Evolutionary conservation across 1,140 invertebrate species (phyloP).

Genomic region (Scylla paramamosain): DNA sequence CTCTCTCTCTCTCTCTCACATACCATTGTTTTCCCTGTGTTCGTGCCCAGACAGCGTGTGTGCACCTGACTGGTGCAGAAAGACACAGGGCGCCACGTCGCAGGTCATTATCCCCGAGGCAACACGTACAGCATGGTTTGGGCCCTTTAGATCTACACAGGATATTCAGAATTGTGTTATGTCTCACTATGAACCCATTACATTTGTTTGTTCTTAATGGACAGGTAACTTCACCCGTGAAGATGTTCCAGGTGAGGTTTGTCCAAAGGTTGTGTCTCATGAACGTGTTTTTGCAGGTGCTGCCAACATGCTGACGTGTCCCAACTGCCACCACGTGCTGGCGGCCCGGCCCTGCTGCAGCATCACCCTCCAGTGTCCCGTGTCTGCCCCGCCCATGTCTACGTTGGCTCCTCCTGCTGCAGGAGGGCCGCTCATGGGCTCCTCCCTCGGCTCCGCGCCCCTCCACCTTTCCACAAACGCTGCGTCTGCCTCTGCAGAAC

Average conservation of each 20-base stretch:
- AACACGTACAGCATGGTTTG: too few species aligned
- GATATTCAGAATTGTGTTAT: background rate
- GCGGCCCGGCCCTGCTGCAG: slow-evolving; percentile 64
- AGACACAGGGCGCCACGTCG: too few species aligned
- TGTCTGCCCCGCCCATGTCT: background rate
- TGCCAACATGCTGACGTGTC: slow-evolving; percentile 73
- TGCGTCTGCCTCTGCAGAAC: background rate
- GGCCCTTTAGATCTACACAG: background rate
- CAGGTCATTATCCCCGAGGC: too few species aligned
- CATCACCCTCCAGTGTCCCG: background rate
- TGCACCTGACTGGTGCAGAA: background rate
- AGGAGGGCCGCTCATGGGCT: slow-evolving; percentile 39
- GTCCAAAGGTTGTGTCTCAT: too few species aligned
- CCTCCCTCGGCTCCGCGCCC: slow-evolving; percentile 31
- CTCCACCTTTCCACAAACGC: background rate
- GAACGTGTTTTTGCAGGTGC: slow-evolving; percentile 58
- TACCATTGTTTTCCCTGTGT: too few species aligned
- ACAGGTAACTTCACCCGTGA: too few species aligned
- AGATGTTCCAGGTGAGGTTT: too few species aligned
- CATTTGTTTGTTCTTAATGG: too few species aligned
- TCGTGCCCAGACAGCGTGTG: too few species aligned
- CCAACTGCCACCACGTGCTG: slow-evolving; percentile 73
- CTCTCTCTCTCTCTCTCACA: too few species aligned
- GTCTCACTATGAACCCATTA: background rate
- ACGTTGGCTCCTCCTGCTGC: slow-evolving; percentile 13